Conservation (phyloP, 1,140 invertebrate species). For the Battus philenor region DNA sequence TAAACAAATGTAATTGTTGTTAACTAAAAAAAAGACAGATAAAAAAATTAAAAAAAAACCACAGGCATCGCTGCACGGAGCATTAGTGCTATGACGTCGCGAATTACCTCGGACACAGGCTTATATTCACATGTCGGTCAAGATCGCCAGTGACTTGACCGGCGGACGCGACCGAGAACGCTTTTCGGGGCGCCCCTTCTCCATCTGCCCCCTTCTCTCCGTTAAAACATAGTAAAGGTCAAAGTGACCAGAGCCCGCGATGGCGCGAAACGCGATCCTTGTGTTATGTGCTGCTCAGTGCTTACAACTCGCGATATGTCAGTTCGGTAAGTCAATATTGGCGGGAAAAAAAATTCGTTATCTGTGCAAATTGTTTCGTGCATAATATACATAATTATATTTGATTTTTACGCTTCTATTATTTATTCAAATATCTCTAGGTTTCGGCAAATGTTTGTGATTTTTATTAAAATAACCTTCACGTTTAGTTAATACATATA, state of each 20-base stretch:
- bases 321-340: conserved; percentile 42
- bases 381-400: too few species aligned
- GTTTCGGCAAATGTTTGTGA: too few species aligned
- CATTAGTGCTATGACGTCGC: conserved; percentile 19
- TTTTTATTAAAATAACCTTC: too few species aligned
- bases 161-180: conserved; percentile 12
- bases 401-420: too few species aligned
- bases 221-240: too few species aligned
- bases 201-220: background rate
- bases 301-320: conserved; percentile 34
- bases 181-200: conserved; percentile 5
- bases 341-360: background rate
- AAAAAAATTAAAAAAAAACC: too few species aligned
- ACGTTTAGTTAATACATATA: too few species aligned
- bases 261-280: conserved; percentile 23
- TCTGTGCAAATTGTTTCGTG: too few species aligned
- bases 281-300: conserved; percentile 35
- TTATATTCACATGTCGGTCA: conserved; percentile 30
- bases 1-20: too few species aligned
- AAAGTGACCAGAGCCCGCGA: conserved; percentile 11
- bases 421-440: too few species aligned
- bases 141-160: conserved; percentile 22
- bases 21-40: too few species aligned
- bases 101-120: conserved; percentile 19
- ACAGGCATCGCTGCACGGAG: background rate